A percentile compares a stretch with the other conserved stretches of the same genome.
phyloP scores from a whole-genome alignment of 2,113 vertebrate species.

The Tupaia tana region DNA sequence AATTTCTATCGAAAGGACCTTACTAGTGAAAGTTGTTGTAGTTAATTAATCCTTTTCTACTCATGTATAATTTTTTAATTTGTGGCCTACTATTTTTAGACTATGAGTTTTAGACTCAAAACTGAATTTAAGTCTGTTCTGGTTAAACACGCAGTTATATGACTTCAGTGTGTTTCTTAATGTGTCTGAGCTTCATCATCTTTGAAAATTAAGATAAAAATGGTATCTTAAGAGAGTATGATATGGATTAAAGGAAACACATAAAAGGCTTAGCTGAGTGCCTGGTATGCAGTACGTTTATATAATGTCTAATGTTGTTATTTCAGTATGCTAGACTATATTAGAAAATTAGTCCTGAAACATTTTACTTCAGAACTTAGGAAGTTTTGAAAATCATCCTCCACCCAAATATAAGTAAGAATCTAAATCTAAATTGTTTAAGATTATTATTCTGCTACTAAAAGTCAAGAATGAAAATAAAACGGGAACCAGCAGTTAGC shows the following conservation, averaged over 20 bases:
- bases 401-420: too few relatives aligned
- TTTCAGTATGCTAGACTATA: background rate
- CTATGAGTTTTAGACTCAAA: background rate
- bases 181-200: background rate
- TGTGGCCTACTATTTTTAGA: conserved; percentile 20
- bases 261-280: background rate
- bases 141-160: background rate
- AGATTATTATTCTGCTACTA: background rate
- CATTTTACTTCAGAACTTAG: too few relatives aligned
- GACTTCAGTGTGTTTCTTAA: background rate
- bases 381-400: too few relatives aligned
- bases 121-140: conserved; percentile 20
- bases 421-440: background rate
- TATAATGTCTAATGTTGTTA: background rate
- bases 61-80: background rate
- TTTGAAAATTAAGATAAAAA: background rate
- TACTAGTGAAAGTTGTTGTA: background rate
- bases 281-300: background rate
- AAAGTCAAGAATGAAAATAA: background rate
- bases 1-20: background rate
- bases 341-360: background rate
- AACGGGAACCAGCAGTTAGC: too few relatives aligned
- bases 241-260: background rate
- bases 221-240: background rate
- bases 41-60: background rate